Evolutionary conservation across 2,113 vertebrate genomes (phyloP).

Genomic region (Thamnaconus septentrionalis): DNA sequence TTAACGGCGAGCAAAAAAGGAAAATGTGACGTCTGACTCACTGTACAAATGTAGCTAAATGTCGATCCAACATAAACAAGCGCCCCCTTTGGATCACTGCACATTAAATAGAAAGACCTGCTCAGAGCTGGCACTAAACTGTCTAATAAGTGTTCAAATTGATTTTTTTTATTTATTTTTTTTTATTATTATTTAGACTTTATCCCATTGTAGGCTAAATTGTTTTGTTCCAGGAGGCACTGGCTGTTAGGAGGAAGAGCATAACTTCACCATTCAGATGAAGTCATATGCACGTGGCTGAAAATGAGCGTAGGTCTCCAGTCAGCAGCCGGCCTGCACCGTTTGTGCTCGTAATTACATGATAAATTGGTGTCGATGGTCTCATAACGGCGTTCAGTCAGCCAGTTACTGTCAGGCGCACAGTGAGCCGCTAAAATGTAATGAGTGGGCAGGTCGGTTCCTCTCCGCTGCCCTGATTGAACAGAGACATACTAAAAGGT

Average conservation of each 20-base stretch:
- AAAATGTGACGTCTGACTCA: not conserved
- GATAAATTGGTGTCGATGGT: slow-evolving; percentile 4
- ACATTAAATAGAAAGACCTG: too few species aligned
- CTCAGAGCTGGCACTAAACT: too few species aligned
- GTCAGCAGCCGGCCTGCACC: slow-evolving; percentile 20
- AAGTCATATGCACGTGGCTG: too few species aligned
- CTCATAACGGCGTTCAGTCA: not conserved
- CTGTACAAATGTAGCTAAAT: not conserved
- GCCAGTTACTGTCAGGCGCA: slow-evolving; percentile 15
- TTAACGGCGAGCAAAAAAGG: not conserved
- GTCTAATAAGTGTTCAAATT: too few species aligned
- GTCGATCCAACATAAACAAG: too few species aligned
- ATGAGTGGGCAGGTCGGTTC: slow-evolving; percentile 26
- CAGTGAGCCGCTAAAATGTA: slow-evolving; percentile 25
- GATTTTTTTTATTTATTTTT: too few species aligned
- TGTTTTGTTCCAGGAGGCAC: too few species aligned
- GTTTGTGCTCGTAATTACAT: slow-evolving; percentile 14
- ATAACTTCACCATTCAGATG: too few species aligned
- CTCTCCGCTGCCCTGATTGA: slow-evolving; percentile 35
- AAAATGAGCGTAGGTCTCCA: not conserved
- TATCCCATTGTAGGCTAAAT: too few species aligned
- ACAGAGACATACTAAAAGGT: slow-evolving; percentile 17
- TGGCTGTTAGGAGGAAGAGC: too few species aligned
- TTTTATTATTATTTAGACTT: too few species aligned
- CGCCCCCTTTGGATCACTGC: too few species aligned